phyloP scores from a whole-genome alignment of 2,113 vertebrate genomes.

The Vulpes ferrilata region DNA sequence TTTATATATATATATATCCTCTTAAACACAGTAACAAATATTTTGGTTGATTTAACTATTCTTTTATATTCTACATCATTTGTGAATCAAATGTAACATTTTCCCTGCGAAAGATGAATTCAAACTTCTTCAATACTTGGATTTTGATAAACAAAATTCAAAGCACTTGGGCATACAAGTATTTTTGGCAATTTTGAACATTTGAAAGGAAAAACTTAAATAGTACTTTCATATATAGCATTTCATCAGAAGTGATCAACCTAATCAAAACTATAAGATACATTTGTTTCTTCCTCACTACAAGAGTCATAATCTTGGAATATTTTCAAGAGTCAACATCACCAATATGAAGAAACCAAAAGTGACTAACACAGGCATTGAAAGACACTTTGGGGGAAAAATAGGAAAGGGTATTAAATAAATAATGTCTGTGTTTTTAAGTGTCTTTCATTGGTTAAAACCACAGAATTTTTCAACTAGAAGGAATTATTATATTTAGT shows the following conservation, averaged over 20 bases:
- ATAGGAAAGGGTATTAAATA: background rate
- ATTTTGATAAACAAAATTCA: conserved; percentile 46
- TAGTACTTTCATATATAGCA: background rate
- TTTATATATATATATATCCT: background rate
- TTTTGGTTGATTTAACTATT: background rate
- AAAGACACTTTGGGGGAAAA: conserved; percentile 37
- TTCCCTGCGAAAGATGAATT: background rate
- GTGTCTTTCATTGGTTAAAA: background rate
- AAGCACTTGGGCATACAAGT: conserved; percentile 18
- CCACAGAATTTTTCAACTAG: conserved; percentile 2
- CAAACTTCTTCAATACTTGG: conserved; percentile 27
- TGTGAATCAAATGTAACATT: conserved; percentile 50
- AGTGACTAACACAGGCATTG: background rate
- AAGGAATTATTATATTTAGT: background rate
- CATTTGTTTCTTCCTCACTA: conserved; percentile 37
- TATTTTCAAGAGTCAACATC: background rate
- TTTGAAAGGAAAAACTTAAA: conserved; percentile 30
- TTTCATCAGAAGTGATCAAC: conserved; percentile 30
- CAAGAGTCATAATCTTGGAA: background rate
- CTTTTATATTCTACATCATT: conserved; percentile 47
- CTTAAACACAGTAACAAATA: conserved; percentile 49
- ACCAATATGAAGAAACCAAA: conserved; percentile 23
- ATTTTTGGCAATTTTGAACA: conserved; percentile 38
- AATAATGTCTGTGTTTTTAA: background rate
- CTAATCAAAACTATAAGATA: conserved; percentile 18